A percentile compares a stretch with the other conserved stretches of the same genome.
Conservation (phyloP, 2,797 vertebrate genomes). For the Pangasius sanitwongsei region DNA sequence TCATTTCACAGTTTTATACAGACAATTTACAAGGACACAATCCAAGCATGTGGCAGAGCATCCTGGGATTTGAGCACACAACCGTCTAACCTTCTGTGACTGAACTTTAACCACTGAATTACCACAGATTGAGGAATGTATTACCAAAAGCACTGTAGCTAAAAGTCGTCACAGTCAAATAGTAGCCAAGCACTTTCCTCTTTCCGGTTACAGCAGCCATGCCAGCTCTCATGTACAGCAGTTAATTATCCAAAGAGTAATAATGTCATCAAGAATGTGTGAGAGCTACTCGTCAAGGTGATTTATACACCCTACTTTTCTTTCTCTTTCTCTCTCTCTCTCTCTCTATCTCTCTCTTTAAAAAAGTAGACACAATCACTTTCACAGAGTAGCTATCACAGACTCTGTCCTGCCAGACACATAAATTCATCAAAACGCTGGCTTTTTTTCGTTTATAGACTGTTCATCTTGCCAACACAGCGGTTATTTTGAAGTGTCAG, state of each 20-base stretch:
- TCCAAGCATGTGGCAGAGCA: neutral
- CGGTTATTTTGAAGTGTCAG: conserved; percentile 19
- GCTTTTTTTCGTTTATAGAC: conserved; percentile 34
- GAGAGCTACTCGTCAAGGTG: conserved; percentile 49
- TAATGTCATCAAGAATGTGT: conserved; percentile 54
- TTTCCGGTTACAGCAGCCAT: neutral
- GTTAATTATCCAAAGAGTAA: conserved; percentile 58
- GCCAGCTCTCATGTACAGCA: conserved; percentile 40
- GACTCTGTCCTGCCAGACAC: conserved; percentile 39
- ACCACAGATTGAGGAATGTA: neutral
- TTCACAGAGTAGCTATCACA: conserved; percentile 37
- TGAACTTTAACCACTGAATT: neutral
- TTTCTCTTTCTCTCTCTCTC: conserved; percentile 35
- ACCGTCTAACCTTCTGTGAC: neutral
- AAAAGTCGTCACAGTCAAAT: conserved; percentile 14
- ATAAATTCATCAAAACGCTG: conserved; percentile 53
- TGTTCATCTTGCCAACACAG: conserved; percentile 50
- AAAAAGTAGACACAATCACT: conserved; percentile 32
- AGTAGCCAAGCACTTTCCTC: conserved; percentile 12
- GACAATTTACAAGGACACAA: neutral
- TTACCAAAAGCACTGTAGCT: neutral
- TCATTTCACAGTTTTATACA: neutral
- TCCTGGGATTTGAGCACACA: neutral
- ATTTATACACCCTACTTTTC: conserved; percentile 49
- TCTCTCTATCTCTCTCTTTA: conserved; percentile 41